phyloP scores from a whole-genome alignment of 1,140 invertebrate genomes.

The Brachionus manjavacas region DNA sequence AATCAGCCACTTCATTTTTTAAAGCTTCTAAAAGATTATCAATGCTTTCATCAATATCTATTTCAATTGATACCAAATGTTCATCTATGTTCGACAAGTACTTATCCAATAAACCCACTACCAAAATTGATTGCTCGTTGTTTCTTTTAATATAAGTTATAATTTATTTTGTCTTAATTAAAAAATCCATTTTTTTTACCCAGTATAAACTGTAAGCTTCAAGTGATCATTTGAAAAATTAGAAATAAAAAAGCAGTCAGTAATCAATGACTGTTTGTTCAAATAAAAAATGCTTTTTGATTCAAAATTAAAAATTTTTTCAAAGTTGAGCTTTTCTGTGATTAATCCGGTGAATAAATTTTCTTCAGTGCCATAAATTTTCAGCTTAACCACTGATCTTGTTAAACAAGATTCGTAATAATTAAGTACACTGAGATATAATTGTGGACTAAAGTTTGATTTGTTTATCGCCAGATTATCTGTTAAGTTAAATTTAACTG shows the following conservation, averaged over 20 bases:
- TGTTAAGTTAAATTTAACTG: not conserved
- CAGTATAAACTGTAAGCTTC: not conserved
- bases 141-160: not conserved
- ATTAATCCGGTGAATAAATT: not conserved
- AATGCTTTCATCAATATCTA: not conserved
- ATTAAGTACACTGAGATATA: not conserved
- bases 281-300: not conserved
- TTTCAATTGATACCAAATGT: not conserved
- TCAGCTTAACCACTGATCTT: not conserved
- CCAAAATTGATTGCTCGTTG: not conserved
- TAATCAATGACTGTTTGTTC: constrained; percentile 8
- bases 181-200: not conserved
- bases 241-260: not conserved
- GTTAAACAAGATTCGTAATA: not conserved
- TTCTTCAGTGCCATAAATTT: not conserved
- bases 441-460: not conserved
- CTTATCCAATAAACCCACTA: not conserved
- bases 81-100: not conserved
- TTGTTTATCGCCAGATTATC: not conserved
- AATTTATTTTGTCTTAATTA: too few species aligned
- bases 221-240: not conserved
- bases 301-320: not conserved
- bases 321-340: not conserved
- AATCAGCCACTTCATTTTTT: constrained; percentile 1
- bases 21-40: not conserved